Conservation (phyloP, 1,140 invertebrate genomes). For the Holotrichia oblita region DNA sequence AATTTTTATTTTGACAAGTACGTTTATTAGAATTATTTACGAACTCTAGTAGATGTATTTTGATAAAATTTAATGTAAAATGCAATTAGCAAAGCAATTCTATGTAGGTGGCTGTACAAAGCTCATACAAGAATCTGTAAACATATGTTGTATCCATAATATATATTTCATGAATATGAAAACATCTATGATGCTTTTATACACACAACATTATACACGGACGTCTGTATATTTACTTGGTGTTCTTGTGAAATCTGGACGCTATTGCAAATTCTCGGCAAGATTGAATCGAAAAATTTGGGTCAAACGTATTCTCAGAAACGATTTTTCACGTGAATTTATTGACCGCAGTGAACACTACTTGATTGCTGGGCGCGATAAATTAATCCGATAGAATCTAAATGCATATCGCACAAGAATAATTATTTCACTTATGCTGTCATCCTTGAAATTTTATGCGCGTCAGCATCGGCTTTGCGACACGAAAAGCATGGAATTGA, state of each 20-base stretch:
- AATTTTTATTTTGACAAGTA: too few relatives aligned
- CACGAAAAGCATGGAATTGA: too few relatives aligned
- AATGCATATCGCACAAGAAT: too few relatives aligned
- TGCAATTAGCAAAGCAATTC: too few relatives aligned
- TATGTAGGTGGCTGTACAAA: neutral
- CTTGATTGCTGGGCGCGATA: too few relatives aligned
- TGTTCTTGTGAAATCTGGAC: neutral
- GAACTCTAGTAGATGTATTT: too few relatives aligned
- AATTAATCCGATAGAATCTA: too few relatives aligned
- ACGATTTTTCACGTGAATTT: slow-evolving; percentile 6
- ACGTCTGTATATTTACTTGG: neutral
- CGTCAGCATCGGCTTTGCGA: too few relatives aligned
- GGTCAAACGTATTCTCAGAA: neutral
- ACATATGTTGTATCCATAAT: neutral
- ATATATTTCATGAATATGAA: neutral
- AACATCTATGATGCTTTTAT: neutral
- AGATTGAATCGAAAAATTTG: neutral
- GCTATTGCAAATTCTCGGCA: slow-evolving; percentile 1
- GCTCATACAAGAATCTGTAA: neutral
- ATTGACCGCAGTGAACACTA: neutral
- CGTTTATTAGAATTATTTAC: too few relatives aligned
- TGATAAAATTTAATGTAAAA: too few relatives aligned
- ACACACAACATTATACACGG: neutral
- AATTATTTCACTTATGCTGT: too few relatives aligned
- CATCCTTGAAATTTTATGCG: too few relatives aligned